phyloP scores from a whole-genome alignment of 2,797 vertebrate genomes.

The Gastrophryne carolinensis region DNA sequence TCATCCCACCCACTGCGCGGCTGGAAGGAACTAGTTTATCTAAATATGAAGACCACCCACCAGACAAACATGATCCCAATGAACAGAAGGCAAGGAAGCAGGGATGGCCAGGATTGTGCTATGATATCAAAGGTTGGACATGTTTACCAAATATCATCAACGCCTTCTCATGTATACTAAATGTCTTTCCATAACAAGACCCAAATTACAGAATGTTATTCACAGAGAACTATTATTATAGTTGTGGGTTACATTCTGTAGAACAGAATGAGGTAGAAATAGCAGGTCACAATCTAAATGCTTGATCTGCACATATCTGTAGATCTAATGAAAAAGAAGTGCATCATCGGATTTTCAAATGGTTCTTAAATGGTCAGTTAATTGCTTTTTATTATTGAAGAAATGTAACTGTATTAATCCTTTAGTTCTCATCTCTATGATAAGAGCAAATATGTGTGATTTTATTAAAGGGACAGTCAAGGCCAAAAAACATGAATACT shows the following conservation, averaged over 20 bases:
- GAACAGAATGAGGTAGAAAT: background rate
- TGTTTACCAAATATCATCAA: background rate
- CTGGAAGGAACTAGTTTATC: background rate
- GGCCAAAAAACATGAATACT: too few relatives aligned
- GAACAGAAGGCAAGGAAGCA: conserved; percentile 6
- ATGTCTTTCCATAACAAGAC: background rate
- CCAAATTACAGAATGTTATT: background rate
- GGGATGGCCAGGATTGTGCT: background rate
- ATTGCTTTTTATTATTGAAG: too few relatives aligned
- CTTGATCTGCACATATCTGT: background rate
- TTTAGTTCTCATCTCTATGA: too few relatives aligned
- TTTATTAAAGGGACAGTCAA: too few relatives aligned
- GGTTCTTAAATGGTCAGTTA: too few relatives aligned
- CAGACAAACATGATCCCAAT: background rate
- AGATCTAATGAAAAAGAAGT: too few relatives aligned
- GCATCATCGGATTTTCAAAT: too few relatives aligned
- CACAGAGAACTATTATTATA: background rate
- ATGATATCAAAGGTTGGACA: background rate
- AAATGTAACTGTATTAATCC: too few relatives aligned
- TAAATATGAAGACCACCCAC: background rate
- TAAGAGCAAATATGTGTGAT: too few relatives aligned
- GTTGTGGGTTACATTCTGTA: too few relatives aligned
- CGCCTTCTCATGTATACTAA: background rate
- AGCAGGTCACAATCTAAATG: background rate
- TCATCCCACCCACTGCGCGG: background rate